Percentiles rank a stretch among this genome's conserved stretches.
Evolutionary conservation across 2,888 invertebrate genomes (phyloP).

Genomic region (Scrobipalpa atriplicella): DNA sequence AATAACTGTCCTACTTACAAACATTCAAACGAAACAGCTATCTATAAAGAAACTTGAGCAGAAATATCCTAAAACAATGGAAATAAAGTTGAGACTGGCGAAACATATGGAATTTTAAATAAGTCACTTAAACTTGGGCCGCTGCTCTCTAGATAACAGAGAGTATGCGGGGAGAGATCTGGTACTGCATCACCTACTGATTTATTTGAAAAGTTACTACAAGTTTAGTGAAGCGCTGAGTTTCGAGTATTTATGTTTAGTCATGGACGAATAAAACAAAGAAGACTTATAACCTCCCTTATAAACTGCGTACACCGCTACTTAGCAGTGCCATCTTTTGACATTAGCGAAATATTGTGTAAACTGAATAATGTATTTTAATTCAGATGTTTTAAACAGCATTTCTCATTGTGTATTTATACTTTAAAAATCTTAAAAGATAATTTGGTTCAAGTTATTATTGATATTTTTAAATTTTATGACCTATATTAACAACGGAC

Average conservation of each 20-base stretch:
- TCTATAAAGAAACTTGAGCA: not conserved
- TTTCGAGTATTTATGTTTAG: not conserved
- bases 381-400: too few relatives aligned
- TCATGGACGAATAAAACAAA: too few relatives aligned
- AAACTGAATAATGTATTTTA: too few relatives aligned
- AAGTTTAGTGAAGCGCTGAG: not conserved
- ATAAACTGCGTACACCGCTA: too few relatives aligned
- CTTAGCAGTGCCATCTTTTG: too few relatives aligned
- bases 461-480: too few relatives aligned
- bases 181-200: slow-evolving; percentile 65
- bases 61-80: slow-evolving; percentile 26
- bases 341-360: too few relatives aligned
- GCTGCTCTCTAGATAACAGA: slow-evolving; percentile 62
- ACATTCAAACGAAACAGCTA: slow-evolving; percentile 6
- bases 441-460: too few relatives aligned
- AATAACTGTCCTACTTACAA: not conserved
- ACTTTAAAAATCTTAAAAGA: too few relatives aligned
- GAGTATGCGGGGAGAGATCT: slow-evolving; percentile 50
- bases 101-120: slow-evolving; percentile 65
- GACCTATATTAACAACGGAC: too few relatives aligned
- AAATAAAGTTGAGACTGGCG: slow-evolving; percentile 35
- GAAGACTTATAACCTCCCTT: too few relatives aligned
- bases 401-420: too few relatives aligned
- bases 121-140: slow-evolving; percentile 58
- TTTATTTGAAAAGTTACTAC: slow-evolving; percentile 74